Percentiles rank a stretch among this genome's conserved stretches.
Conservation (phyloP, 2,797 vertebrate species). For the Prionace glauca region DNA sequence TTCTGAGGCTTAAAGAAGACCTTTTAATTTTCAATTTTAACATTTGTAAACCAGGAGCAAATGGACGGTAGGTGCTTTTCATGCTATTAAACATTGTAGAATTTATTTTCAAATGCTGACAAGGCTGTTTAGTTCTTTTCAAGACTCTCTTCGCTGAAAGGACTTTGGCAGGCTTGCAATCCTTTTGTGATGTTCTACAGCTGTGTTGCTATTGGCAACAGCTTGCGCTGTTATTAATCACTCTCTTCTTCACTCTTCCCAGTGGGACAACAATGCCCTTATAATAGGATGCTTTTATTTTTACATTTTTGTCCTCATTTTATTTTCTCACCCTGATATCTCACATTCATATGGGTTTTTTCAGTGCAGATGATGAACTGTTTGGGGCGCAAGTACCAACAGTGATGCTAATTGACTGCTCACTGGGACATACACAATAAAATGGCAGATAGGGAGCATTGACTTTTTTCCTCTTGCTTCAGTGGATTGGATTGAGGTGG, state of each 20-base stretch:
- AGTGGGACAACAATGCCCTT: slow-evolving; percentile 22
- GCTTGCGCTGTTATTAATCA: slow-evolving; percentile 36
- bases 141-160: neutral
- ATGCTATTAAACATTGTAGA: neutral
- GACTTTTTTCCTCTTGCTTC: neutral
- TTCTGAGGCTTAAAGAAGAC: neutral
- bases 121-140: neutral
- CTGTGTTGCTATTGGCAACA: slow-evolving; percentile 36
- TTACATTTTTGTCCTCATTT: slow-evolving; percentile 28
- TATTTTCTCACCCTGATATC: neutral
- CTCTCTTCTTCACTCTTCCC: slow-evolving; percentile 17
- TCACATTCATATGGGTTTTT: neutral
- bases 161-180: neutral
- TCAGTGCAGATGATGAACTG: neutral
- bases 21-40: neutral
- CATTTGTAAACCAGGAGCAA: neutral
- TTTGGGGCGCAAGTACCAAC: neutral
- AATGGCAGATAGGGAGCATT: neutral
- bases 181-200: slow-evolving; percentile 12
- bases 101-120: neutral
- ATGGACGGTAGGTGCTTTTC: neutral
- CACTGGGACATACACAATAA: neutral
- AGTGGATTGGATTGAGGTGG: neutral
- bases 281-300: slow-evolving; percentile 28
- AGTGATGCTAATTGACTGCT: neutral